Percentiles rank a stretch among this genome's conserved stretches.
phyloP scores from a whole-genome alignment of 1,140 invertebrate genomes.

The Paramacrobiotus metropolitanus region DNA sequence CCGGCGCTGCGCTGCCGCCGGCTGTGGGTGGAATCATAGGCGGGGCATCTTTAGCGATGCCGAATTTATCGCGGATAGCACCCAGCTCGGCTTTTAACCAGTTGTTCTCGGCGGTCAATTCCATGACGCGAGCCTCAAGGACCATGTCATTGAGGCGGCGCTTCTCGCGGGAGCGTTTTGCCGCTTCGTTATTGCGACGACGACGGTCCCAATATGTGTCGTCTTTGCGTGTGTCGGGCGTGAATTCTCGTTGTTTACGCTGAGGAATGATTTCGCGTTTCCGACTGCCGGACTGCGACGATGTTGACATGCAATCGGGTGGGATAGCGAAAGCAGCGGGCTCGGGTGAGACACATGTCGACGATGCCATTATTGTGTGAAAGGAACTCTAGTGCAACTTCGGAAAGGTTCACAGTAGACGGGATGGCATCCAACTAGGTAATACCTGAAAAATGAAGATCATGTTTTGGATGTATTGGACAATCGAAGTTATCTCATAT shows the following conservation, averaged over 20 bases:
- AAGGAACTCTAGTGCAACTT: neutral
- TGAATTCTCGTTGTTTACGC: constrained; percentile 78
- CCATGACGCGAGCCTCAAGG: constrained; percentile 69
- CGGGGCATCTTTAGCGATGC: constrained; percentile 30
- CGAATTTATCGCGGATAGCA: constrained; percentile 76
- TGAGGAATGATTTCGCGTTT: constrained; percentile 14
- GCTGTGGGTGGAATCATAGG: constrained; percentile 12
- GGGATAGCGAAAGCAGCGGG: neutral
- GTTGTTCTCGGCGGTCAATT: constrained; percentile 80
- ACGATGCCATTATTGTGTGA: neutral
- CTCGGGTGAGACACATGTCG: neutral
- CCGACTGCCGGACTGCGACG: neutral
- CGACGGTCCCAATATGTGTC: constrained; percentile 89
- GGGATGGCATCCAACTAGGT: neutral
- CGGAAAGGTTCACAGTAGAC: neutral
- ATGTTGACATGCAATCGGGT: neutral
- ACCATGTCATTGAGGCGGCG: constrained; percentile 89
- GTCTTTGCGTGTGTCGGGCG: constrained; percentile 87
- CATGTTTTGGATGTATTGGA: neutral
- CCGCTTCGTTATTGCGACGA: constrained; percentile 81
- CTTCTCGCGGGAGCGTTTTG: constrained; percentile 77
- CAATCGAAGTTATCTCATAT: neutral
- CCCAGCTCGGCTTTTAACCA: constrained; percentile 70
- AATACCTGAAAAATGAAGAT: neutral
- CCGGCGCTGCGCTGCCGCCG: constrained; percentile 10